These are phyloP conservation scores for Zaprionus bogoriensis DNA, from an alignment of 2,888 invertebrate species.

Conservation along the genomic window DNA sequence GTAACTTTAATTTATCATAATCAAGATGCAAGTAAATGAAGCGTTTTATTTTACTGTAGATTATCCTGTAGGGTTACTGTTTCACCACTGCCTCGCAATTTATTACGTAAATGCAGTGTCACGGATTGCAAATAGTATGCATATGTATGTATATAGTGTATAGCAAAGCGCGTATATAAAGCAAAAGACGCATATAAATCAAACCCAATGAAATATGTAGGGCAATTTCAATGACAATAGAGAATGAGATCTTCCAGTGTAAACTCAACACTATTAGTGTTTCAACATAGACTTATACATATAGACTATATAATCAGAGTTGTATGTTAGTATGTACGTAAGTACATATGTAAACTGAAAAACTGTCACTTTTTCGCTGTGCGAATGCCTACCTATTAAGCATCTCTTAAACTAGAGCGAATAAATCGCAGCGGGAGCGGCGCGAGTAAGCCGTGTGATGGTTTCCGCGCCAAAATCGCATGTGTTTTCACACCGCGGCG, in stretches of 20 bases:
- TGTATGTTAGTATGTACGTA: neutral
- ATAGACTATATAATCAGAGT: neutral
- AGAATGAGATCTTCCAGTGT: neutral
- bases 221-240: neutral
- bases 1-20: neutral
- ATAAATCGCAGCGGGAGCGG: no score
- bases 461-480: no score
- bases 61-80: slow-evolving; percentile 12
- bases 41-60: slow-evolving; percentile 28
- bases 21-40: slow-evolving; percentile 46
- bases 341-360: neutral
- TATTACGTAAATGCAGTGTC: slow-evolving; percentile 8
- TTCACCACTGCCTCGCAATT: slow-evolving; percentile 59
- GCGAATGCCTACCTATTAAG: neutral
- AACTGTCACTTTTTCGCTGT: no score
- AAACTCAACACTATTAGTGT: neutral
- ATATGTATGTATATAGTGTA: neutral
- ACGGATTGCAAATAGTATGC: neutral
- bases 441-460: no score
- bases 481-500: no score
- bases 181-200: no score
- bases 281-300: neutral
- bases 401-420: neutral
- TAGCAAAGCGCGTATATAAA: no score
- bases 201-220: no score